These are phyloP conservation scores for Oxystoma pomonae DNA, from an alignment of 2,888 invertebrate genomes.

Conservation along the genomic window DNA sequence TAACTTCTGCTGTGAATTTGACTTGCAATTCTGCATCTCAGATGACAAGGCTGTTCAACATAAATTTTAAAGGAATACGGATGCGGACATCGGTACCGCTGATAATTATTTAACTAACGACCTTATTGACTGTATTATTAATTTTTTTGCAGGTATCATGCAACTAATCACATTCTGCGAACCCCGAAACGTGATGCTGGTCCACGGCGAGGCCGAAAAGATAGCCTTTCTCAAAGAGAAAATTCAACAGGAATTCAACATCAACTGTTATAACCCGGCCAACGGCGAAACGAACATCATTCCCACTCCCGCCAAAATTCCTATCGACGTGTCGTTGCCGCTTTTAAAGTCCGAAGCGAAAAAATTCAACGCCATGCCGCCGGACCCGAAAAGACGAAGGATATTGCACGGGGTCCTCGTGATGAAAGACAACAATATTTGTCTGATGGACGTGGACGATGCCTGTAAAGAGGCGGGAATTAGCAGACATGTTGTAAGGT, in stretches of 20 bases:
- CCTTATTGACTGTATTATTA: too few species aligned
- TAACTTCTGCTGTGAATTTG: too few species aligned
- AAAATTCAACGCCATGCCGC: slow-evolving; percentile 73
- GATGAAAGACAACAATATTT: slow-evolving; percentile 81
- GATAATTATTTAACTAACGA: too few species aligned
- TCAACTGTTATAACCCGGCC: slow-evolving; percentile 93
- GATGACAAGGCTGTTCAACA: too few species aligned
- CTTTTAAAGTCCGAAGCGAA: slow-evolving; percentile 78
- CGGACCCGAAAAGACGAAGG: slow-evolving; percentile 84
- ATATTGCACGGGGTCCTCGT: slow-evolving; percentile 87
- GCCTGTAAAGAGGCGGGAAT: slow-evolving; percentile 79
- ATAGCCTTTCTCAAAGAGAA: slow-evolving; percentile 97
- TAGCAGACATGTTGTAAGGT: slow-evolving; percentile 49
- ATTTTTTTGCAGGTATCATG: slow-evolving; percentile 72
- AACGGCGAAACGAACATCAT: slow-evolving; percentile 96
- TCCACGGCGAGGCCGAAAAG: slow-evolving; percentile 97
- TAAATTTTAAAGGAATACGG: too few species aligned
- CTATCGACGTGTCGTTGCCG: slow-evolving; percentile 83
- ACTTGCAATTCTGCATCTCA: too few species aligned
- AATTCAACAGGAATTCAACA: slow-evolving; percentile 87
- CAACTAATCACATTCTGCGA: slow-evolving; percentile 97
- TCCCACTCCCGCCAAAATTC: slow-evolving; percentile 80
- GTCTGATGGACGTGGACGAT: slow-evolving; percentile 83
- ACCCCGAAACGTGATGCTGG: slow-evolving; percentile 93
- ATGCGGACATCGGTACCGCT: too few species aligned